A percentile compares a stretch with the other conserved stretches of the same genome.
Evolutionary conservation across 2,888 invertebrate genomes (phyloP).

Genomic region (Tetheella fluctuosa): DNA sequence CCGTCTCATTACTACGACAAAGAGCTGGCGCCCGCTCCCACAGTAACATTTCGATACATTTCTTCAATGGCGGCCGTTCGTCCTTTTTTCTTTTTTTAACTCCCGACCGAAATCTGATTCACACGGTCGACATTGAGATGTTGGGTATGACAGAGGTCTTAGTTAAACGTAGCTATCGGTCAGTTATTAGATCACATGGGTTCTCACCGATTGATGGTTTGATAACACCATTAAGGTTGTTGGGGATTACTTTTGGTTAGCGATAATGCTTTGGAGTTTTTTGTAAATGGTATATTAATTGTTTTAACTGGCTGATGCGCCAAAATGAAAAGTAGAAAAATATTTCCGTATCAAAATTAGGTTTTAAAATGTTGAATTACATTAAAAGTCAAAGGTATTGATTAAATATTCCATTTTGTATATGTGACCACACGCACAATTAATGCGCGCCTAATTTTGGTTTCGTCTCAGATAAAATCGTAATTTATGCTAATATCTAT

Average conservation of each 20-base stretch:
- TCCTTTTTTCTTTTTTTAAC: slow-evolving; percentile 43
- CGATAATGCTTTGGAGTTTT: no score
- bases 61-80: slow-evolving; percentile 63
- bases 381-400: slow-evolving; percentile 23
- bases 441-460: slow-evolving; percentile 66
- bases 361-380: neutral
- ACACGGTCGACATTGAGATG: slow-evolving; percentile 69
- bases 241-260: neutral
- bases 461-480: slow-evolving; percentile 66
- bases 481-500: slow-evolving; percentile 72
- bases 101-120: slow-evolving; percentile 51
- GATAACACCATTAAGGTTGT: slow-evolving; percentile 51
- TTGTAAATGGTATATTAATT: neutral
- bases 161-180: slow-evolving; percentile 49
- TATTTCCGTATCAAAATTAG: slow-evolving; percentile 4
- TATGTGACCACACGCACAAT: slow-evolving; percentile 57
- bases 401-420: slow-evolving; percentile 28
- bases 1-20: slow-evolving; percentile 57
- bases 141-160: slow-evolving; percentile 50
- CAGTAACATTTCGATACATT: slow-evolving; percentile 64
- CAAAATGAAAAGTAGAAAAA: neutral
- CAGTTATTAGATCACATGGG: slow-evolving; percentile 53
- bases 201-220: slow-evolving; percentile 54
- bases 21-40: slow-evolving; percentile 69
- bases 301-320: neutral